Evolutionary conservation across 2,113 vertebrate genomes (phyloP).

Genomic region (Tragelaphus scriptus): DNA sequence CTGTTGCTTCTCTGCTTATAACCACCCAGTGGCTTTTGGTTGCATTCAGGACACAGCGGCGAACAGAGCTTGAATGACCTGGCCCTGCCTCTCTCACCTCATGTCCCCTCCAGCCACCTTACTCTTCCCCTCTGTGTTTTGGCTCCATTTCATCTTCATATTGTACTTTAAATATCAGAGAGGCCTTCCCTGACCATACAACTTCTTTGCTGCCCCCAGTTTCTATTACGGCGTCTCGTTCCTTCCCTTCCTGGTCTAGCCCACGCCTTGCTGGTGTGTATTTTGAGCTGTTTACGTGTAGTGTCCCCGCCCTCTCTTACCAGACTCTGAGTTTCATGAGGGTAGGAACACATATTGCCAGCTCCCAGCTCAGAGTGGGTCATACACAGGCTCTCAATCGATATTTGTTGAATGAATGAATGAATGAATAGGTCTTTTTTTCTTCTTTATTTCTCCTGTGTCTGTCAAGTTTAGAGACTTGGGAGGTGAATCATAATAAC

Average conservation of each 20-base stretch:
- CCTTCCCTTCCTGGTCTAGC: not conserved
- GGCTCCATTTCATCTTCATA: not conserved
- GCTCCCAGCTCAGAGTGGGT: not conserved
- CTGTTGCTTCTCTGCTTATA: not conserved
- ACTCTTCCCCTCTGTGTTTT: not conserved
- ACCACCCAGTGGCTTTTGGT: not conserved
- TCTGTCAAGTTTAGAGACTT: not conserved
- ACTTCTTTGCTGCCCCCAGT: not conserved
- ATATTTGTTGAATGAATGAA: not conserved
- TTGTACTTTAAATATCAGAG: not conserved
- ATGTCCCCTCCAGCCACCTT: not conserved
- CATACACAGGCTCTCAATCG: not conserved
- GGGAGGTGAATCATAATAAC: not conserved
- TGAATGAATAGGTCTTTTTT: not conserved
- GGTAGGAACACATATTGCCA: not conserved
- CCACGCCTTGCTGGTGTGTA: not conserved
- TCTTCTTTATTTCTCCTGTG: not conserved
- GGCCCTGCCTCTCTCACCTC: not conserved
- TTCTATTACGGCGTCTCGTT: not conserved
- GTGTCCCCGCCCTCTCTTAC: not conserved
- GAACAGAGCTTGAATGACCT: not conserved
- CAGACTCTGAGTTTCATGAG: not conserved
- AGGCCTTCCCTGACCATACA: not conserved
- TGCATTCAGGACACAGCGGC: not conserved
- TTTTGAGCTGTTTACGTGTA: not conserved